Percentiles rank a stretch among this genome's conserved stretches.
These are phyloP conservation scores for Tetrax tetrax DNA, from an alignment of 2,113 vertebrate species.

Conservation along the genomic window DNA sequence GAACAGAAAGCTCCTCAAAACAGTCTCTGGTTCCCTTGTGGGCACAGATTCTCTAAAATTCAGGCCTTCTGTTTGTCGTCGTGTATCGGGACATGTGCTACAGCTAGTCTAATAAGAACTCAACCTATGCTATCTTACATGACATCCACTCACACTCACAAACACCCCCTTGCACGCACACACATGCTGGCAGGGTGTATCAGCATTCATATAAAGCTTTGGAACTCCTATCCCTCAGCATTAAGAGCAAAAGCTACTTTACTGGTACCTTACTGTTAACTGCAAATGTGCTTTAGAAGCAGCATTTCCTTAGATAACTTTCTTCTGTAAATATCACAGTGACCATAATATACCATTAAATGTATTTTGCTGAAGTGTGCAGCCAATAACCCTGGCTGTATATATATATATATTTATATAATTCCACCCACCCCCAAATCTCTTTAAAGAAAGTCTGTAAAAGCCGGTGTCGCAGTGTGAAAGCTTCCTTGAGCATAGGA, in stretches of 20 bases:
- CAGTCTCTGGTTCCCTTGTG: not conserved
- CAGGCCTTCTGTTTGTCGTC: slow-evolving; percentile 7
- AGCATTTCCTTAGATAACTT: slow-evolving; percentile 69
- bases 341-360: slow-evolving; percentile 75
- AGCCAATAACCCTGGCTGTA: slow-evolving; percentile 70
- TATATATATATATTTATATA: slow-evolving; percentile 74
- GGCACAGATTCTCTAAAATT: not conserved
- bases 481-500: slow-evolving; percentile 78
- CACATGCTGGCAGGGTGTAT: slow-evolving; percentile 30
- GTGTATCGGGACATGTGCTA: not conserved
- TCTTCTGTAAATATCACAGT: slow-evolving; percentile 79
- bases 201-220: slow-evolving; percentile 75
- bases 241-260: slow-evolving; percentile 66
- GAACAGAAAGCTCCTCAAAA: not conserved
- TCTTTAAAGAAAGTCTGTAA: slow-evolving; percentile 75
- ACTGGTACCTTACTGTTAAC: slow-evolving; percentile 55
- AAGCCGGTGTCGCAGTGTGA: slow-evolving; percentile 84
- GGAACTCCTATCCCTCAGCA: slow-evolving; percentile 52
- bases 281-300: slow-evolving; percentile 58
- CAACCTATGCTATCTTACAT: not conserved
- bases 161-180: not conserved
- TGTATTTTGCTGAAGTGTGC: slow-evolving; percentile 67
- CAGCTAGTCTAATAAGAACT: not conserved
- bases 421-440: slow-evolving; percentile 33
- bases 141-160: not conserved